Evolutionary conservation across 2,888 invertebrate genomes (phyloP).

Genomic region (Disparrhopalites patrizii): DNA sequence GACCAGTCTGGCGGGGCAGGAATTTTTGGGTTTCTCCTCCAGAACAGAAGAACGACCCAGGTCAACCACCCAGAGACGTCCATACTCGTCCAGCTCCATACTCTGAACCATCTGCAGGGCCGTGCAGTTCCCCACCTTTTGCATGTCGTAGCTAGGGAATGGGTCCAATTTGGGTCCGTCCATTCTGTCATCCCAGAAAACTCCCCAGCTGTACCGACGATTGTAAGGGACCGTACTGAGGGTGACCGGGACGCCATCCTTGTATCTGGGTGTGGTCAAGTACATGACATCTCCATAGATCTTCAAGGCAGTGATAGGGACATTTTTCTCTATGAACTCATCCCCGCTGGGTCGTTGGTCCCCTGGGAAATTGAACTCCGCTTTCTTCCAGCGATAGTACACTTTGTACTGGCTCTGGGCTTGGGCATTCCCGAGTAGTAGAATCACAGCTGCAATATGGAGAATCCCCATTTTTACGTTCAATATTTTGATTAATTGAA

Average conservation of each 20-base stretch:
- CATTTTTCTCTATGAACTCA: neutral
- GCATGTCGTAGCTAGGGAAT: conserved; percentile 69
- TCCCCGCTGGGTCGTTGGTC: neutral
- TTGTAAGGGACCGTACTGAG: conserved; percentile 22
- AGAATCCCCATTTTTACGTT: no score
- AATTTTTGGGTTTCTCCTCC: conserved; percentile 10
- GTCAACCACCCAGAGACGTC: conserved; percentile 65
- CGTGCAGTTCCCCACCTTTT: conserved; percentile 60
- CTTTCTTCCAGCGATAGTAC: conserved; percentile 8
- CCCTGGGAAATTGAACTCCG: neutral
- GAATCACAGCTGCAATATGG: no score
- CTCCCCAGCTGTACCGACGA: neutral
- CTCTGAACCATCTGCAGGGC: conserved; percentile 70
- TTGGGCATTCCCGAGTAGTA: no score
- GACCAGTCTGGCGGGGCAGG: conserved; percentile 34
- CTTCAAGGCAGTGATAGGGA: conserved; percentile 17
- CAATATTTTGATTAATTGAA: no score
- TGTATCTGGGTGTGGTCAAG: conserved; percentile 26
- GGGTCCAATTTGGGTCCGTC: conserved; percentile 56
- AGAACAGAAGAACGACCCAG: conserved; percentile 64
- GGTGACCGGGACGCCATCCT: conserved; percentile 20
- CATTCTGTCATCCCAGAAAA: no score
- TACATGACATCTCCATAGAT: conserved; percentile 9
- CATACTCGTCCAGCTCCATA: conserved; percentile 66
- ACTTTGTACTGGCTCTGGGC: no score